Evolutionary conservation across 2,888 invertebrate species (phyloP).

Genomic region (Pyrgus malvae): DNA sequence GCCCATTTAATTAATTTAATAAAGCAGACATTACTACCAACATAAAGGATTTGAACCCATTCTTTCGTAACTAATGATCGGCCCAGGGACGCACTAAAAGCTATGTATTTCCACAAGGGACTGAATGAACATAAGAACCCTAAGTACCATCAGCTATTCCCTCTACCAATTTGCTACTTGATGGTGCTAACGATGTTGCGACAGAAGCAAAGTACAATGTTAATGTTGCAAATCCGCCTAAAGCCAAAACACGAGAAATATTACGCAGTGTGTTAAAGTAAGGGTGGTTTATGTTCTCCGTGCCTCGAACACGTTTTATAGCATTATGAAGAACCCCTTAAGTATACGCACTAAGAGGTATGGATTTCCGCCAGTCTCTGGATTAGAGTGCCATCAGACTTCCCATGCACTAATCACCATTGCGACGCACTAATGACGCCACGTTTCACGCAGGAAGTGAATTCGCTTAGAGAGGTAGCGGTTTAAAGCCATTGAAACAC

Average conservation of each 20-base stretch:
- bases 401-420: conserved; percentile 20
- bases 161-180: not conserved
- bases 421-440: conserved; percentile 19
- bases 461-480: conserved; percentile 12
- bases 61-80: too few relatives aligned
- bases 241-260: conserved; percentile 13
- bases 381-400: conserved; percentile 23
- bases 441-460: conserved; percentile 9
- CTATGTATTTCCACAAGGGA: too few relatives aligned
- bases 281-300: conserved; percentile 19
- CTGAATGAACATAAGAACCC: too few relatives aligned
- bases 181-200: not conserved
- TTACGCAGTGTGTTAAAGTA: conserved; percentile 11
- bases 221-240: conserved; percentile 1
- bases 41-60: too few relatives aligned
- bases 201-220: not conserved
- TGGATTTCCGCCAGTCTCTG: conserved; percentile 30
- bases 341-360: conserved; percentile 32
- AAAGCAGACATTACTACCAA: too few relatives aligned
- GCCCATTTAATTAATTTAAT: too few relatives aligned
- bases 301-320: conserved; percentile 26
- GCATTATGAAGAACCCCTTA: conserved; percentile 29
- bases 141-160: too few relatives aligned
- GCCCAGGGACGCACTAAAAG: too few relatives aligned
- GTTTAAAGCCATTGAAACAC: conserved; percentile 15